Conservation (phyloP, 1,140 invertebrate genomes). For the Diuraphis noxia region DNA sequence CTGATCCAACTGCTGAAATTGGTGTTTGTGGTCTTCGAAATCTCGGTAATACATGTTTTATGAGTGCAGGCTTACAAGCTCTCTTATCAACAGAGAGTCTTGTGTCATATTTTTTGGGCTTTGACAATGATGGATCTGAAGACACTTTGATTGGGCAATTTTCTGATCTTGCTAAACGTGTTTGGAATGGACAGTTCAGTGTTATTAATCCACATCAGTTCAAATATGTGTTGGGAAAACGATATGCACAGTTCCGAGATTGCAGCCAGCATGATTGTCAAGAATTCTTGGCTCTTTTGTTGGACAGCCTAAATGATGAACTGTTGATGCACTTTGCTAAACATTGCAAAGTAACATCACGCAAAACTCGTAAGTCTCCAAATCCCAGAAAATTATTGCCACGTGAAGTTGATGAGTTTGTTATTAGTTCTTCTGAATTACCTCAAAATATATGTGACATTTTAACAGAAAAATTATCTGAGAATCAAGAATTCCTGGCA, state of each 20-base stretch:
- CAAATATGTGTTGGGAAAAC: conserved; percentile 67
- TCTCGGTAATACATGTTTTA: conserved; percentile 74
- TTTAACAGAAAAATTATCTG: neutral
- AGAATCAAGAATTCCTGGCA: neutral
- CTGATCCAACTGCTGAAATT: conserved; percentile 58
- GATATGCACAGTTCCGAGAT: conserved; percentile 71
- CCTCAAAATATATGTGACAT: conserved; percentile 15
- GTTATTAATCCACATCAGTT: conserved; percentile 67
- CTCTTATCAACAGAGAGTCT: conserved; percentile 65
- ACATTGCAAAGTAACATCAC: conserved; percentile 36
- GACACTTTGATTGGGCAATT: conserved; percentile 65
- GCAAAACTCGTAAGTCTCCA: conserved; percentile 48
- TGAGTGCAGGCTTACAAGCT: conserved; percentile 73
- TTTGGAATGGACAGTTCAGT: conserved; percentile 68
- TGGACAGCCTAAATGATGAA: conserved; percentile 73
- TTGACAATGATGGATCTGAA: conserved; percentile 58
- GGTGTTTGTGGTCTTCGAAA: conserved; percentile 71
- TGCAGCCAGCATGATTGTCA: conserved; percentile 73
- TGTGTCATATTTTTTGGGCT: conserved; percentile 65
- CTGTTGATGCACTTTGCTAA: conserved; percentile 24
- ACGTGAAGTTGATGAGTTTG: conserved; percentile 38
- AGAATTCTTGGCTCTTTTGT: conserved; percentile 71
- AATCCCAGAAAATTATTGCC: conserved; percentile 44
- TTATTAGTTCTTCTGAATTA: conserved; percentile 34
- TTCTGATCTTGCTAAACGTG: conserved; percentile 65